Base-by-base conservation (phyloP, 2,113 vertebrate genomes). In the Ptyas mucosa region DNA sequence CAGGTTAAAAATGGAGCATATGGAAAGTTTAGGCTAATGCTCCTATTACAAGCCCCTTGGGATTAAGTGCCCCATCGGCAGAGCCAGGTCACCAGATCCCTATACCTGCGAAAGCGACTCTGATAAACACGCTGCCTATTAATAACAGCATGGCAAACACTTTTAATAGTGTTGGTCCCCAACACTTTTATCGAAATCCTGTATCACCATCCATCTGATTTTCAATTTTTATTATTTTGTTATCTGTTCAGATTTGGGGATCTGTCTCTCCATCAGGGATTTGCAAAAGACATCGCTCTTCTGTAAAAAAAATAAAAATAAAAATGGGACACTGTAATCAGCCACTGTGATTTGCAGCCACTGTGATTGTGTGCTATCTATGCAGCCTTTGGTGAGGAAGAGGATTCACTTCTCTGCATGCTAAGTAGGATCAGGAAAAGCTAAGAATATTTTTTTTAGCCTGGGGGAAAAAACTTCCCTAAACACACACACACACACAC, bases 1-100 rank as follows among this genome's bases (percentile, higher is more conserved):
- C 53, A 85, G 55, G 90, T 86, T 91, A 93, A 93, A 93, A 93
- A 91, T 91, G 93, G 93, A 88, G 54, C 69, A 52, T n/a, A 51
- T 61, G 86, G 54, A 87, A 52, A 81, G 51, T 86, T 87, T 64
- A 57, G 92, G 54, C 55, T 89, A 90, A 55, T 49, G 93, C 85
- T 93, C 90, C 43, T 39, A 24, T 93, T 89, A 92, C 88, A 26
- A 18, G 75, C n/a, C 64, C 89, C 55, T 90, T 87, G 92, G 89
- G 81, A 87, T 93, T 57, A 64, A 54, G 15, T 57, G 20, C 55
- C 75, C 53, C 85, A 58, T 91, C 87, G 61, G 69, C 75, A 85
- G 54, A 85, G 90, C 53, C 90, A 15, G 1, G 88, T 89, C 90
- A 93, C 75, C 69, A 11, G 90, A 87, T 92, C 87, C 26, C 75